phyloP scores from a whole-genome alignment of 2,113 vertebrate species.

The Pachycephala philippinensis region DNA sequence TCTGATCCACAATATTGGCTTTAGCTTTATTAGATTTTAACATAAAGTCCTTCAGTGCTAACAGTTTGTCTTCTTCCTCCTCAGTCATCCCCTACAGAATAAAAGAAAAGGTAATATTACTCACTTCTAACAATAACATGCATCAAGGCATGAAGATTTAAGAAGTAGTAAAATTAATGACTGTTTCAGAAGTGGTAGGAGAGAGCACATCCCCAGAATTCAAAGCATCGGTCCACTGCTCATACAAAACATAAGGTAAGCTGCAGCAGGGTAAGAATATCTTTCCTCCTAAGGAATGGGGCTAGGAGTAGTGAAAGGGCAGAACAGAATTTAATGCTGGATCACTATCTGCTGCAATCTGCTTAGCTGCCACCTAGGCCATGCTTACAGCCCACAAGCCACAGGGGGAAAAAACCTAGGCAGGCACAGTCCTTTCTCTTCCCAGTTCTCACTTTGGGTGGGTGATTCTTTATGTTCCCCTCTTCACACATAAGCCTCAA shows the following conservation, averaged over 20 bases:
- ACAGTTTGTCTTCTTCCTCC: constrained; percentile 93
- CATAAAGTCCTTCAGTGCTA: constrained; percentile 97
- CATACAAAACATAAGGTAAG: neutral
- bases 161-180: neutral
- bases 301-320: neutral
- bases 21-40: constrained; percentile 97
- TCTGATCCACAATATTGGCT: constrained; percentile 92
- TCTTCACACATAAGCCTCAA: neutral
- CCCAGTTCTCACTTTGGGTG: neutral
- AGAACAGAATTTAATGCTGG: neutral
- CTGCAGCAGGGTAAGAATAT: neutral
- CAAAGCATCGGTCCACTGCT: neutral
- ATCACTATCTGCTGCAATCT: neutral
- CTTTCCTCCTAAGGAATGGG: neutral
- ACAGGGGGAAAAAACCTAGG: rapidly evolving
- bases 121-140: neutral
- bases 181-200: neutral
- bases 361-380: neutral
- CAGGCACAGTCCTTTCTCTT: neutral
- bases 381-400: neutral
- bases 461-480: neutral
- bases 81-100: constrained; percentile 91
- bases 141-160: neutral
- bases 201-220: neutral
- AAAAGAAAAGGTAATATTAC: neutral